Evolutionary conservation across 2,888 invertebrate genomes (phyloP), one percentile per base, ranked within the genome.

Genomic region (Ellobium chinense): DNA sequence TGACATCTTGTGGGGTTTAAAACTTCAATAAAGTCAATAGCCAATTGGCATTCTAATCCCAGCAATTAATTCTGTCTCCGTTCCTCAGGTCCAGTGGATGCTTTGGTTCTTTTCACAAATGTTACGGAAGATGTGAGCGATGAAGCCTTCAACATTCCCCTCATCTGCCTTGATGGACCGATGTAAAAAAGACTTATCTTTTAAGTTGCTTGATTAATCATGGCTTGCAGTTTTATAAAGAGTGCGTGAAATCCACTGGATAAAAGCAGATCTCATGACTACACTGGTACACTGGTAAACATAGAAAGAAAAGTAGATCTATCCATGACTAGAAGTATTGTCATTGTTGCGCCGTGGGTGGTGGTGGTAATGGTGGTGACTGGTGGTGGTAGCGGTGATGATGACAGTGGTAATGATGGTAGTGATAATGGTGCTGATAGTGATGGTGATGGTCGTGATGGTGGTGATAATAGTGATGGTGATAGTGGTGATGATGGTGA

Each of bases 381-480:
- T 69, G 18, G 34, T 36, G 18, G 34, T 36, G 27, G 34, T 36
- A 31, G 39, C 34, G n/a, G 37, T 39, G 34, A 14, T 69, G 24
- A 14, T 69, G 24, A 12, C 37, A 39, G 37, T 37, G 24, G 37
- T 69, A 39, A 34, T 69, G 24, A 34, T 69, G 37, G 69, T 69
- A 69, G 69, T 69, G 37, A 39, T 69, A 39, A 39, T 69, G 21
- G 69, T 69, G 36, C 34, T 60, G 56, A 60, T 46, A 46, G 7
- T 46, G 18, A 18, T 46, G 18, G 46, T 46, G 18, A 12, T 46
- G 27, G 60, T 60, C 7, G 9, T 60, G 27, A n/a, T 60, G n/a
- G 60, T n/a, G n/a, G 60, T 60, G 27, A n/a, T 60, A 60, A n/a
- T 60, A n/a, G 60, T n/a, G 5, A n/a, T 60, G 27, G 60, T 60